phyloP scores from a whole-genome alignment of 1,140 invertebrate genomes.

The Aphaenogaster ashmeadi region DNA sequence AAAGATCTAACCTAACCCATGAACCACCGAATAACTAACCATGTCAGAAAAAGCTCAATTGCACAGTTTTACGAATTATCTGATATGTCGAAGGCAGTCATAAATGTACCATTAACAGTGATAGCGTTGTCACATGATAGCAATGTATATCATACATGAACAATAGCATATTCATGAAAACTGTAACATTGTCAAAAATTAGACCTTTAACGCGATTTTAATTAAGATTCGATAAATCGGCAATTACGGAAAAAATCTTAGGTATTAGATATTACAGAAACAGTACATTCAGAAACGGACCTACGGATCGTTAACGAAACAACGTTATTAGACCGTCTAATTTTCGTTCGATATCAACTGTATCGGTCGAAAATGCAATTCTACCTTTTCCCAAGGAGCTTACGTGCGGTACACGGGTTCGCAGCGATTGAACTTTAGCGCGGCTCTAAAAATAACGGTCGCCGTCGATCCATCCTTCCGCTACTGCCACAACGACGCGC shows the following conservation, averaged over 20 bases:
- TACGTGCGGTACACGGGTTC: constrained; percentile 33
- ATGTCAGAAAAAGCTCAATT: background rate
- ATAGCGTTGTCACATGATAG: background rate
- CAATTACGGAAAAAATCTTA: background rate
- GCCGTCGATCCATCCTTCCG: constrained; percentile 59
- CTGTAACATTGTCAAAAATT: background rate
- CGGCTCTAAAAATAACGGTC: constrained; percentile 72
- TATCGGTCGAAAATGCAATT: constrained; percentile 8
- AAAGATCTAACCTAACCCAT: background rate
- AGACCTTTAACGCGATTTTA: background rate
- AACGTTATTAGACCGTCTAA: background rate
- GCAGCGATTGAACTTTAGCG: constrained; percentile 70
- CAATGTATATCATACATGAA: background rate
- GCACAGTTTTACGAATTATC: background rate
- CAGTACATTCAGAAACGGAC: background rate
- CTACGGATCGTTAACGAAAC: background rate
- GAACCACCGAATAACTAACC: background rate
- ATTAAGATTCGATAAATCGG: background rate
- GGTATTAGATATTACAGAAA: background rate
- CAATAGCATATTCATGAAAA: background rate
- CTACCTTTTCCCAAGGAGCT: constrained; percentile 34
- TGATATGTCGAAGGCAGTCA: background rate
- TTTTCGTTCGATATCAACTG: background rate
- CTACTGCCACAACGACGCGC: constrained; percentile 34
- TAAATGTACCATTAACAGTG: background rate